Conservation (phyloP, 2,888 invertebrate genomes). For the Eutolmus rufibarbis region DNA sequence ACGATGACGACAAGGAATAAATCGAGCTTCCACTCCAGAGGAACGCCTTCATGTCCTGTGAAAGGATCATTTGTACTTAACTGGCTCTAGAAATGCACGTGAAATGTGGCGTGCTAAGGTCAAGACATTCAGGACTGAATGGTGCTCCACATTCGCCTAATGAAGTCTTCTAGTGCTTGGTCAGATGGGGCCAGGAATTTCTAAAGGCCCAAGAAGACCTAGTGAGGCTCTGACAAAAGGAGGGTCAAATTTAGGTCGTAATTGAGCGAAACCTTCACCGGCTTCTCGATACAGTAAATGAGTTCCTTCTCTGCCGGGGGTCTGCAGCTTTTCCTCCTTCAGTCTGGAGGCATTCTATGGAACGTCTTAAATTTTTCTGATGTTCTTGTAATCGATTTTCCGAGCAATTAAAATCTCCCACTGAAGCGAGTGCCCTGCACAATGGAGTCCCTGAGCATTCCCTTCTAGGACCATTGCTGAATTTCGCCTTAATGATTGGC, state of each 20-base stretch:
- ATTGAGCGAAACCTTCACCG: neutral
- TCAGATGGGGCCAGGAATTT: neutral
- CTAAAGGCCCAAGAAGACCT: neutral
- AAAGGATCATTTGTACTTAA: neutral
- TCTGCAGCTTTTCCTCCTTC: neutral
- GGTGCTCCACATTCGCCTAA: neutral
- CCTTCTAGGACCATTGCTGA: neutral
- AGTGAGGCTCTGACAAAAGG: neutral
- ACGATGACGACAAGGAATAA: neutral
- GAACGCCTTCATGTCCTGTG: neutral
- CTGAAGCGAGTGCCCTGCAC: neutral
- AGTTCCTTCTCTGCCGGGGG: neutral
- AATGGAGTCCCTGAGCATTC: neutral
- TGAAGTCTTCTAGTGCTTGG: neutral
- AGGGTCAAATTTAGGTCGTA: neutral
- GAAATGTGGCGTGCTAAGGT: neutral
- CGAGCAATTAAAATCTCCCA: neutral
- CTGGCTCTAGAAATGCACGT: neutral
- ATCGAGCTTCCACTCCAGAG: neutral
- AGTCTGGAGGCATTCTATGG: neutral
- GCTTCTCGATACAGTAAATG: neutral
- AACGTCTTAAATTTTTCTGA: neutral
- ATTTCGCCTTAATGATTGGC: neutral
- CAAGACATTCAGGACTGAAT: neutral
- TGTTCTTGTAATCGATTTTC: neutral